These are phyloP conservation scores for Dromococcyx pavoninus DNA, from an alignment of 2,797 vertebrate species.

Conservation along the genomic window DNA sequence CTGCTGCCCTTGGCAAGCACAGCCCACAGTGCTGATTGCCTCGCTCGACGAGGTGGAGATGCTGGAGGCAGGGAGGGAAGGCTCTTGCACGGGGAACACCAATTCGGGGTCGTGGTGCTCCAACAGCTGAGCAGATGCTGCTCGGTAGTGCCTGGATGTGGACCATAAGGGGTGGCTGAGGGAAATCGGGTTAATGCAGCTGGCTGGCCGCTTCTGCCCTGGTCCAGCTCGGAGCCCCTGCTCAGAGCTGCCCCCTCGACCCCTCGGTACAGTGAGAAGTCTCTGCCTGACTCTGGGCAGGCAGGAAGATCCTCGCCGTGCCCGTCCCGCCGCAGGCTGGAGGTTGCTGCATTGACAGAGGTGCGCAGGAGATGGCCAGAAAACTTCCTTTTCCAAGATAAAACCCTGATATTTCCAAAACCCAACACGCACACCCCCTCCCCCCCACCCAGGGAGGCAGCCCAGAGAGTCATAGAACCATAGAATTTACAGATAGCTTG, in stretches of 20 bases:
- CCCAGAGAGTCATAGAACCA: neutral
- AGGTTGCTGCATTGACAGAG: neutral
- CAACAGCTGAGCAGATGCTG: neutral
- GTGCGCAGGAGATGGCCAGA: neutral
- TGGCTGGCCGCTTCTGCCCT: neutral
- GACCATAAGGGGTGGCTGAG: neutral
- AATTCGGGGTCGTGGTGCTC: neutral
- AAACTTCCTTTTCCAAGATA: neutral
- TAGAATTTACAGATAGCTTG: no score
- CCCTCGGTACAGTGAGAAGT: neutral
- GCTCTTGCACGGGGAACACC: neutral
- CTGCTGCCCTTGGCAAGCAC: neutral
- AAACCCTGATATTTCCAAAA: neutral
- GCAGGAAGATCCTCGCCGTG: neutral
- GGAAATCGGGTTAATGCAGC: neutral
- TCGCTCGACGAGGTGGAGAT: neutral
- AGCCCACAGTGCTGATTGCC: neutral
- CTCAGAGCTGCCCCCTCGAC: neutral
- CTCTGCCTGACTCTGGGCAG: neutral
- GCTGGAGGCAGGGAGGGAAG: neutral
- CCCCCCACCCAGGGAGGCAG: neutral
- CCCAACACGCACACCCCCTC: no score
- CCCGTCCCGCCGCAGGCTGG: neutral
- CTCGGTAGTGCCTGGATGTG: neutral
- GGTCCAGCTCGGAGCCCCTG: accelerated